phyloP scores from a whole-genome alignment of 1,140 invertebrate species.

The Odontomachus brunneus region DNA sequence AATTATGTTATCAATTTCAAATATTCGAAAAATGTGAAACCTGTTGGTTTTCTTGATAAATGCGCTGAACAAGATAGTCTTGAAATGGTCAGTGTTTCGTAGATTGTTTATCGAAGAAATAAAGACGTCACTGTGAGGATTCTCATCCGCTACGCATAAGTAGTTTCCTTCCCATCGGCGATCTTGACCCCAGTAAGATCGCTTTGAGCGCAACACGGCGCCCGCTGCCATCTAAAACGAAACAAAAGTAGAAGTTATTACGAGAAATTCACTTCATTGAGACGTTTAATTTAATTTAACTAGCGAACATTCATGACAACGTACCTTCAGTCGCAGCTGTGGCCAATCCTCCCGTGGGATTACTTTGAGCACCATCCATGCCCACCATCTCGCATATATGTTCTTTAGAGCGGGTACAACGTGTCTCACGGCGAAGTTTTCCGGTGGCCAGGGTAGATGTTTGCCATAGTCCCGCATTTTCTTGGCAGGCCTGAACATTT shows the following conservation, averaged over 20 bases:
- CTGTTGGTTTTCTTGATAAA: conserved; percentile 83
- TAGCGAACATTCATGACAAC: conserved; percentile 25
- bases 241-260: no score
- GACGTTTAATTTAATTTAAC: no score
- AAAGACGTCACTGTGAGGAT: conserved; percentile 90
- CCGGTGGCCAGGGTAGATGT: conserved; percentile 91
- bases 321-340: conserved; percentile 91
- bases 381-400: conserved; percentile 93
- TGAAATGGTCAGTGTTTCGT: conserved; percentile 90
- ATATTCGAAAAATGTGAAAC: conserved; percentile 65
- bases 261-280: no score
- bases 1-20: background rate
- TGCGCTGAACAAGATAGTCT: conserved; percentile 85
- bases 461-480: conserved; percentile 91
- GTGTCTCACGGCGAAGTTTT: conserved; percentile 88
- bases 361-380: conserved; percentile 93
- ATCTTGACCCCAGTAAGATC: conserved; percentile 93
- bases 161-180: conserved; percentile 97
- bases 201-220: conserved; percentile 90
- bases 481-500: conserved; percentile 87
- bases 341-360: conserved; percentile 95
- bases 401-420: conserved; percentile 87
- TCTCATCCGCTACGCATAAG: conserved; percentile 91
- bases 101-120: conserved; percentile 90
- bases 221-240: conserved; percentile 91